phyloP scores from a whole-genome alignment of 2,113 vertebrate species.

The Morphnarchus princeps region DNA sequence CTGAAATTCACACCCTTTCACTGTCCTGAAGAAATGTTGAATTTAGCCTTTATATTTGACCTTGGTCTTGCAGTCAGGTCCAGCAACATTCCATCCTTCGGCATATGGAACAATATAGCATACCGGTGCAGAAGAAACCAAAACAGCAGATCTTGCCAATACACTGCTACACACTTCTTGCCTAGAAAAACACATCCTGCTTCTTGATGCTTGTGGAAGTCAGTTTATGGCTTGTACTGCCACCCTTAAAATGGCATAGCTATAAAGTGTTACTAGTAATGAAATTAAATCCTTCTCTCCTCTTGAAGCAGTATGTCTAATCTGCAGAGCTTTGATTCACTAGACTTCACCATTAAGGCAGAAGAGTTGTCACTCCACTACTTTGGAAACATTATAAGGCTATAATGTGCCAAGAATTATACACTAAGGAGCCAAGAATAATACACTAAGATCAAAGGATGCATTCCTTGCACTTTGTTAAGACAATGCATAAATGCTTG shows the following conservation, averaged over 20 bases:
- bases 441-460: background rate
- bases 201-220: background rate
- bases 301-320: background rate
- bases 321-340: background rate
- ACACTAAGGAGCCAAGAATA: background rate
- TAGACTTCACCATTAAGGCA: background rate
- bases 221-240: background rate
- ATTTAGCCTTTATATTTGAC: background rate
- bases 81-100: background rate
- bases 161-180: background rate
- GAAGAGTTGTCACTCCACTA: background rate
- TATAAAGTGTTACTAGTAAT: background rate
- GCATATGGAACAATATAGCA: background rate
- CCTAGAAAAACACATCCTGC: background rate
- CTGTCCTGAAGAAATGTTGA: background rate
- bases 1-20: background rate
- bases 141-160: background rate
- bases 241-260: background rate
- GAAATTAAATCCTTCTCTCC: background rate
- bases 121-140: background rate
- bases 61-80: background rate
- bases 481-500: background rate
- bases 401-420: background rate
- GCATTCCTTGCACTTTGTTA: background rate
- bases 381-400: background rate